Conservation (phyloP, 2,888 invertebrate species). For the Lymantria monacha region DNA sequence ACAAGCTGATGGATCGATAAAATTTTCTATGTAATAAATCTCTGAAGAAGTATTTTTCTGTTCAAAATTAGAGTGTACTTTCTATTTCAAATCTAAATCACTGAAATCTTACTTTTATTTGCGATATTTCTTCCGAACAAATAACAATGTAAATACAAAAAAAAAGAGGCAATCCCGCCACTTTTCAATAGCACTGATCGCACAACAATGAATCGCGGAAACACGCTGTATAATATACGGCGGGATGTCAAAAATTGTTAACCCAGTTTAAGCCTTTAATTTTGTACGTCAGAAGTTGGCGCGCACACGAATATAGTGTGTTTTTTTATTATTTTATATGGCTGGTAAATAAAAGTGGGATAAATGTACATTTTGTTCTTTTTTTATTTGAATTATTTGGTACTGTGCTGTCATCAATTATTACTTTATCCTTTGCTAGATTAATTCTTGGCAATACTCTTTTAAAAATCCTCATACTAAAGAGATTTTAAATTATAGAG, state of each 20-base stretch:
- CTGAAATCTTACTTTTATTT: not conserved
- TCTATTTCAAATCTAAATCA: too few relatives aligned
- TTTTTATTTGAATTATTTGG: not conserved
- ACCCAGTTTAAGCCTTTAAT: constrained; percentile 8
- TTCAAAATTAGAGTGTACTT: too few relatives aligned
- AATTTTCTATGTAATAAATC: too few relatives aligned
- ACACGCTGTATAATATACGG: constrained; percentile 7
- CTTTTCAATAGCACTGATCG: not conserved
- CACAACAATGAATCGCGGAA: constrained; percentile 2
- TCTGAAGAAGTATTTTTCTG: too few relatives aligned
- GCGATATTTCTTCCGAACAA: not conserved
- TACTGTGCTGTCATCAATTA: too few relatives aligned
- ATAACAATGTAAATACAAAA: not conserved
- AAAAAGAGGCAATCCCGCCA: constrained; percentile 1
- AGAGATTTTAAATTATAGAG: too few relatives aligned
- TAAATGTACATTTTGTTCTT: not conserved
- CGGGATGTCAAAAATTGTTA: constrained; percentile 11
- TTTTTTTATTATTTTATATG: not conserved
- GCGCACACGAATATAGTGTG: constrained; percentile 1
- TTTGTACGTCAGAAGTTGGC: constrained; percentile 8
- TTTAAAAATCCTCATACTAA: too few relatives aligned
- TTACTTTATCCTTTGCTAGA: too few relatives aligned
- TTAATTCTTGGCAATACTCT: too few relatives aligned
- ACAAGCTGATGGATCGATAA: too few relatives aligned
- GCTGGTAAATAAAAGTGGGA: constrained; percentile 2